Conservation (phyloP, 2,888 invertebrate species). For the Opisthograptis luteolata region DNA sequence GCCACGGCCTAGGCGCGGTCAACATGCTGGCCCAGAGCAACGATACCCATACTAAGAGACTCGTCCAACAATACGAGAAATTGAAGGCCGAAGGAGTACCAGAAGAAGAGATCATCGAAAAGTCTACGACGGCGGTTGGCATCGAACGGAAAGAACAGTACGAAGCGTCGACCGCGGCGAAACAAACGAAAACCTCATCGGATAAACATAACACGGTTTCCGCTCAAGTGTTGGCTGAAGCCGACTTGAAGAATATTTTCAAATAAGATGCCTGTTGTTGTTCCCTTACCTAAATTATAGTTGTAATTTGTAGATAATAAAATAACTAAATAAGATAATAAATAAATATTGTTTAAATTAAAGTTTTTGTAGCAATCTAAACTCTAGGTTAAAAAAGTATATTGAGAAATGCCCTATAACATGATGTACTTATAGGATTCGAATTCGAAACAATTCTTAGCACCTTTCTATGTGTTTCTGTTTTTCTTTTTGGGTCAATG, state of each 20-base stretch:
- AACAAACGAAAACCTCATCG: slow-evolving; percentile 29
- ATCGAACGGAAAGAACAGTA: slow-evolving; percentile 51
- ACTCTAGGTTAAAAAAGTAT: too few relatives aligned
- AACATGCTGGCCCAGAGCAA: slow-evolving; percentile 81
- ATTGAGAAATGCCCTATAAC: too few relatives aligned
- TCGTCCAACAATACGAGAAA: slow-evolving; percentile 85
- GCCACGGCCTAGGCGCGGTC: slow-evolving; percentile 80
- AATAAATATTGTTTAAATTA: too few relatives aligned
- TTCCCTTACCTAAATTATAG: too few relatives aligned
- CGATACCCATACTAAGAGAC: slow-evolving; percentile 84
- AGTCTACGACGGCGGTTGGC: slow-evolving; percentile 55
- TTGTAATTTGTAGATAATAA: background rate
- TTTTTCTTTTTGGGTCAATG: too few relatives aligned
- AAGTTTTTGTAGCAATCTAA: too few relatives aligned
- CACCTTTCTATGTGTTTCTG: too few relatives aligned
- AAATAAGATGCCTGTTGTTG: too few relatives aligned
- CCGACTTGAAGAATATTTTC: slow-evolving; percentile 66
- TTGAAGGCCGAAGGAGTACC: slow-evolving; percentile 81
- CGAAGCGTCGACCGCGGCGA: slow-evolving; percentile 42
- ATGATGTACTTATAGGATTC: too few relatives aligned
- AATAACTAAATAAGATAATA: slow-evolving; percentile 1
- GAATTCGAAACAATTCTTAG: too few relatives aligned
- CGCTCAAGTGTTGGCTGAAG: slow-evolving; percentile 60
- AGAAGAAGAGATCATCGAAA: slow-evolving; percentile 78
- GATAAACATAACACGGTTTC: slow-evolving; percentile 60